These are phyloP conservation scores for Frankliniella fusca DNA, from an alignment of 2,888 invertebrate genomes.

Conservation along the genomic window DNA sequence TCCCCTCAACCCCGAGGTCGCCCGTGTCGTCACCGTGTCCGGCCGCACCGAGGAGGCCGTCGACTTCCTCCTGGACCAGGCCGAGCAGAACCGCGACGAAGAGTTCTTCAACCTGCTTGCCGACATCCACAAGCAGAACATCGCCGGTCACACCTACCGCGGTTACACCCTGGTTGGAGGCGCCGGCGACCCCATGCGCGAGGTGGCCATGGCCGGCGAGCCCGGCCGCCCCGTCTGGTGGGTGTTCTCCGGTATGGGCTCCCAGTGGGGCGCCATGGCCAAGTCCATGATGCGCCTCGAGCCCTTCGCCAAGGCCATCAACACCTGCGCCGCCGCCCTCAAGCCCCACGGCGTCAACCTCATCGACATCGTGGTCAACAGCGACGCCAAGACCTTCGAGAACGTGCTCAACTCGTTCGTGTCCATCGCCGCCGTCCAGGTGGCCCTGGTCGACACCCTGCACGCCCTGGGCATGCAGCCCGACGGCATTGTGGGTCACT, in stretches of 20 bases:
- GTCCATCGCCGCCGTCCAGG: conserved; percentile 92
- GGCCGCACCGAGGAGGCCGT: conserved; percentile 83
- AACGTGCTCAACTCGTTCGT: conserved; percentile 87
- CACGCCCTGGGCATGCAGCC: conserved; percentile 70
- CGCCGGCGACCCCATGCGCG: conserved; percentile 49
- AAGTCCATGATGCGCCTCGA: conserved; percentile 78
- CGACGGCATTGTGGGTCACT: conserved; percentile 92
- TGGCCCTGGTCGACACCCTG: conserved; percentile 89
- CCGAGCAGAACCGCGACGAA: conserved; percentile 54
- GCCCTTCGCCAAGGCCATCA: conserved; percentile 71
- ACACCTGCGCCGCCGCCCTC: conserved; percentile 66
- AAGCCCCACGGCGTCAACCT: conserved; percentile 77
- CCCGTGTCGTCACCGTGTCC: conserved; percentile 70
- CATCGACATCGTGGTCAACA: conserved; percentile 70
- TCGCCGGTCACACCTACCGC: conserved; percentile 72
- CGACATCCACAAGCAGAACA: conserved; percentile 64
- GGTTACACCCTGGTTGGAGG: conserved; percentile 74
- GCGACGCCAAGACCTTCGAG: conserved; percentile 72
- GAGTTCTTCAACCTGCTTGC: conserved; percentile 74
- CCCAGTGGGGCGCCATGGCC: conserved; percentile 97
- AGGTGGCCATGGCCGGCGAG: conserved; percentile 52
- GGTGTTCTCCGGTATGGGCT: conserved; percentile 97
- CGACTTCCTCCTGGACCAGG: conserved; percentile 59
- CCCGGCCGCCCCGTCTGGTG: conserved; percentile 85
- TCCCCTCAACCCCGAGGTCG: conserved; percentile 54